A percentile compares a stretch with the other conserved stretches of the same genome.
Evolutionary conservation across 2,797 vertebrate genomes (phyloP).

Genomic region (Hoplostethus mediterraneus): DNA sequence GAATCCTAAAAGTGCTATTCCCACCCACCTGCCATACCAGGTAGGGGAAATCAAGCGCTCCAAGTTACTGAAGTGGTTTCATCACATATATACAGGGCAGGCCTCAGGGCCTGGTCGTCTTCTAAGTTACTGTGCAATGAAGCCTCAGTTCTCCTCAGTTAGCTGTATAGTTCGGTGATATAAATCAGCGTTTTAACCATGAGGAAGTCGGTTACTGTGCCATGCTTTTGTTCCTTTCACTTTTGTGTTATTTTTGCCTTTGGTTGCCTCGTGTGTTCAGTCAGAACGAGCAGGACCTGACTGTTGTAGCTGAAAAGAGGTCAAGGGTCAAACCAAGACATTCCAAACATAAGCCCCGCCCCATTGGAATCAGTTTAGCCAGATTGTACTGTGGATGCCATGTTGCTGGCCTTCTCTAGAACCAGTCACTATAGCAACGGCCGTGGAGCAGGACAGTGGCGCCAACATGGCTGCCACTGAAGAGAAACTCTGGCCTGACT

Average conservation of each 20-base stretch:
- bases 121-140: constrained; percentile 35
- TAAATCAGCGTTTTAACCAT: background rate
- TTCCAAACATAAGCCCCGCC: constrained; percentile 1
- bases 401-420: too few species aligned
- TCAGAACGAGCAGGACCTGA: constrained; percentile 7
- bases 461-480: too few species aligned
- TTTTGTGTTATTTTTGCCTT: background rate
- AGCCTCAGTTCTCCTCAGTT: too few species aligned
- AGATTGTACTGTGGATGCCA: too few species aligned
- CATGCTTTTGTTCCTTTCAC: constrained; percentile 8
- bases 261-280: background rate
- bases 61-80: constrained; percentile 14
- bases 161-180: background rate
- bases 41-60: constrained; percentile 18
- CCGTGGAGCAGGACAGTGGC: too few species aligned
- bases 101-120: background rate
- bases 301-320: constrained; percentile 3
- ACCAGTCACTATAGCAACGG: too few species aligned
- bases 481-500: too few species aligned
- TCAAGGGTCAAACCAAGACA: constrained; percentile 6
- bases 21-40: background rate
- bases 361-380: background rate
- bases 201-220: constrained; percentile 25
- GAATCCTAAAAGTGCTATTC: background rate
- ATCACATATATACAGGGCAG: background rate